These are phyloP conservation scores for Calliopum simillimum DNA, from an alignment of 2,888 invertebrate genomes.

Conservation along the genomic window DNA sequence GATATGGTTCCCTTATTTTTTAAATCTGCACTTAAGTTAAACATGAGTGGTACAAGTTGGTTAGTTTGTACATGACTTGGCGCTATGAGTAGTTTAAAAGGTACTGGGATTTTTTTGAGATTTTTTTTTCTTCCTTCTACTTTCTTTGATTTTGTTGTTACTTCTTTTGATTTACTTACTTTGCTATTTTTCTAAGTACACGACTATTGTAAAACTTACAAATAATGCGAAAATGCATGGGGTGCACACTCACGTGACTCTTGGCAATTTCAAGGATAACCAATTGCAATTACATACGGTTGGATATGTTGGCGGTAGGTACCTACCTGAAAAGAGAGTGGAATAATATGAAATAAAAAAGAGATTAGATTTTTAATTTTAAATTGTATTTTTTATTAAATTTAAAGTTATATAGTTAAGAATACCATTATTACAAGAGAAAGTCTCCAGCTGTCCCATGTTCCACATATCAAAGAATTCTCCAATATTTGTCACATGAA, in stretches of 20 bases:
- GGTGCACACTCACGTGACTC: conserved; percentile 12
- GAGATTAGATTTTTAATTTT: not conserved
- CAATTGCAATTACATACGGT: not conserved
- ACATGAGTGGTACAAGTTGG: conserved; percentile 26
- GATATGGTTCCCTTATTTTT: conserved; percentile 11
- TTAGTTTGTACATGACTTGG: conserved; percentile 25
- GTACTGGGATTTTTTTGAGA: conserved; percentile 3
- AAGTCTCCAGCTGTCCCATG: too few species aligned
- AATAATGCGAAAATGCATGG: conserved; percentile 4
- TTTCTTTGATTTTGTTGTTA: too few species aligned
- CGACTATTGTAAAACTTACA: conserved; percentile 3
- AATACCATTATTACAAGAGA: too few species aligned
- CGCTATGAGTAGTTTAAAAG: conserved; percentile 15
- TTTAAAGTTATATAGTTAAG: too few species aligned
- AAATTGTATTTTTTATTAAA: too few species aligned
- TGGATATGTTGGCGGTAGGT: not conserved
- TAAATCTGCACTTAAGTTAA: conserved; percentile 19
- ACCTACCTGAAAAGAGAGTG: not conserved
- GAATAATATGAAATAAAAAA: not conserved
- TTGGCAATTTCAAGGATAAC: conserved; percentile 14
- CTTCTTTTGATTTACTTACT: too few species aligned
- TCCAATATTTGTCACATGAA: too few species aligned
- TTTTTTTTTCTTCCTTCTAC: not conserved
- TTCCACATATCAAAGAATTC: too few species aligned
- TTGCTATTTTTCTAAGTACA: too few species aligned